These are phyloP conservation scores for Hyperoodon ampullatus DNA, from an alignment of 2,113 vertebrate species.

Conservation along the genomic window DNA sequence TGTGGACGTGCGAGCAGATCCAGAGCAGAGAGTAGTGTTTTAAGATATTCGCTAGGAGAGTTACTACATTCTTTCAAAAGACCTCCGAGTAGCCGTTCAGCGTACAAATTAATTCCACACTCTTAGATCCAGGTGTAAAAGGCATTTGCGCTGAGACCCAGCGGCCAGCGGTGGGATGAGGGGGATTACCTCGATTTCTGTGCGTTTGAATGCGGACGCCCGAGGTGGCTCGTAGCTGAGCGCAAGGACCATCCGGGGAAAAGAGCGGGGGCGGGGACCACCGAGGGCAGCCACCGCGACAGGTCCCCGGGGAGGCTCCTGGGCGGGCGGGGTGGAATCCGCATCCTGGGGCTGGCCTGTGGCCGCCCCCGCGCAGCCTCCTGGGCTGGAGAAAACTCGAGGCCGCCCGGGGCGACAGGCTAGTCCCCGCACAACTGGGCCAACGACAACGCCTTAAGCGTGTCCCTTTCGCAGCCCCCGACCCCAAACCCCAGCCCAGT, in stretches of 20 bases:
- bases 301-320: not conserved
- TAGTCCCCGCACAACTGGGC: accelerated
- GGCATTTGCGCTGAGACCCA: not conserved
- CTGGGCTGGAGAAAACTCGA: not conserved
- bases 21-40: not conserved
- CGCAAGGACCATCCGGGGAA: too few relatives aligned
- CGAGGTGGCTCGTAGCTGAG: too few relatives aligned
- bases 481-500: not conserved
- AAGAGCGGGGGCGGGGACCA: accelerated
- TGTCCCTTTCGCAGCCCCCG: not conserved
- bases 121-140: not conserved
- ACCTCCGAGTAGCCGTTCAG: not conserved
- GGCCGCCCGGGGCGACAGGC: not conserved
- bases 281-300: not conserved
- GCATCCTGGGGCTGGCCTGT: not conserved
- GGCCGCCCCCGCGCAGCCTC: not conserved
- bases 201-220: accelerated
- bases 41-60: not conserved
- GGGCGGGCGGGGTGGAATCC: accelerated
- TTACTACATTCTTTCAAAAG: not conserved
- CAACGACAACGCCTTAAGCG: not conserved
- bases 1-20: not conserved
- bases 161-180: not conserved
- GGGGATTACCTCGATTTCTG: accelerated
- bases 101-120: not conserved